Conservation (phyloP, 2,888 invertebrate species). For the Plagiodera versicolora region DNA sequence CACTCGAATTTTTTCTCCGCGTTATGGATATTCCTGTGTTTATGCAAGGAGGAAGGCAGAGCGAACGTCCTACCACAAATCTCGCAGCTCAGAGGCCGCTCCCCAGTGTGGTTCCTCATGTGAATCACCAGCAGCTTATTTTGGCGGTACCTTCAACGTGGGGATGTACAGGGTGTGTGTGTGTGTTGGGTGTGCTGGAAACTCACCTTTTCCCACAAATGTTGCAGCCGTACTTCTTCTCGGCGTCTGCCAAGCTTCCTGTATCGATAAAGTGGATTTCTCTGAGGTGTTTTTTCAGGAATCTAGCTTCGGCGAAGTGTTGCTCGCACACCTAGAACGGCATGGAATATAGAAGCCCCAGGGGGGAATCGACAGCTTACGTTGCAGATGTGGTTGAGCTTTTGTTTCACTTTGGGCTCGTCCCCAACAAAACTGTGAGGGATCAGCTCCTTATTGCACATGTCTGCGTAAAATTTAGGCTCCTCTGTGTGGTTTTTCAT, state of each 20-base stretch:
- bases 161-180: neutral
- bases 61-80: slow-evolving; percentile 50
- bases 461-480: slow-evolving; percentile 48
- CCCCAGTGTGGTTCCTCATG: slow-evolving; percentile 52
- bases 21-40: slow-evolving; percentile 49
- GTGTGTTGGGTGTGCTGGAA: neutral
- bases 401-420: slow-evolving; percentile 20
- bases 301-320: slow-evolving; percentile 44
- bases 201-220: slow-evolving; percentile 52
- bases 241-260: slow-evolving; percentile 34
- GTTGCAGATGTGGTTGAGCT: slow-evolving; percentile 38
- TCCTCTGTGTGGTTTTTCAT: slow-evolving; percentile 50
- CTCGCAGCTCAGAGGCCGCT: slow-evolving; percentile 51
- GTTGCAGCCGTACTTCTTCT: slow-evolving; percentile 48
- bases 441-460: slow-evolving; percentile 46
- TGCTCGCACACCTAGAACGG: slow-evolving; percentile 47
- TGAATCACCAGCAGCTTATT: slow-evolving; percentile 49
- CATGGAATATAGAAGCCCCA: neutral
- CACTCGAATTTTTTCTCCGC: slow-evolving; percentile 48
- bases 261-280: slow-evolving; percentile 43
- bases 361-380: slow-evolving; percentile 31
- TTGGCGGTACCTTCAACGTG: slow-evolving; percentile 49
- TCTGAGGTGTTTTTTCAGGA: slow-evolving; percentile 45
- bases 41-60: slow-evolving; percentile 50
- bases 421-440: slow-evolving; percentile 40